Evolutionary conservation across 2,888 invertebrate genomes (phyloP).

Genomic region (Entomobrya multifasciata): DNA sequence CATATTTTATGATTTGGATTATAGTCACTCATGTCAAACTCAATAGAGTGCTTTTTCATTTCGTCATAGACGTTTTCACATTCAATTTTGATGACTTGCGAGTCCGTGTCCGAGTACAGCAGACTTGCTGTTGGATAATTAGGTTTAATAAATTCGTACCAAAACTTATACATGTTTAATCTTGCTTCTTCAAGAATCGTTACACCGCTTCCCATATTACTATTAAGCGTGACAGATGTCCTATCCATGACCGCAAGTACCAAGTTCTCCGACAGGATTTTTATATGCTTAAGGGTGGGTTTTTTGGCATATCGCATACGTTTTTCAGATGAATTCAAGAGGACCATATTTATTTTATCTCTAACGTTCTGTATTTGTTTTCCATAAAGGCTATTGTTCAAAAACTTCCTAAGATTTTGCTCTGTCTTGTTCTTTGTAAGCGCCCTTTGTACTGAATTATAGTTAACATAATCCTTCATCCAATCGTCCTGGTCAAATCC

Average conservation of each 20-base stretch:
- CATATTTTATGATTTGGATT: constrained; percentile 25
- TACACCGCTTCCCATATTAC: constrained; percentile 55
- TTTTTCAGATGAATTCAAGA: constrained; percentile 44
- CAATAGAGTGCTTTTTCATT: neutral
- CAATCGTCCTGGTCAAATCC: constrained; percentile 28
- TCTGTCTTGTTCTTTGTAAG: neutral
- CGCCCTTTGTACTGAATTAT: neutral
- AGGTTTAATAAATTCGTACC: constrained; percentile 34
- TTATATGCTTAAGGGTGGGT: constrained; percentile 50
- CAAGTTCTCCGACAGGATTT: neutral
- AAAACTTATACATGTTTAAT: constrained; percentile 45
- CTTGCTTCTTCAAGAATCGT: constrained; percentile 53
- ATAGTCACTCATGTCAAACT: constrained; percentile 57
- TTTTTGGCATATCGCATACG: constrained; percentile 24
- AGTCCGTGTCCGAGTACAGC: constrained; percentile 62
- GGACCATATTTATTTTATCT: constrained; percentile 37
- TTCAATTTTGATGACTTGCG: neutral
- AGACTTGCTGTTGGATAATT: constrained; percentile 1
- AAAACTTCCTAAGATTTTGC: neutral
- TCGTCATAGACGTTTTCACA: constrained; percentile 54
- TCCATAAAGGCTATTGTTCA: constrained; percentile 53
- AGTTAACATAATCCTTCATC: neutral
- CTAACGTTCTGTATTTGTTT: constrained; percentile 53
- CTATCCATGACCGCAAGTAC: constrained; percentile 23
- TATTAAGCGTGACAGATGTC: constrained; percentile 11